Base-by-base conservation (phyloP, 2,113 vertebrate genomes). In the Serilophus lunatus region DNA sequence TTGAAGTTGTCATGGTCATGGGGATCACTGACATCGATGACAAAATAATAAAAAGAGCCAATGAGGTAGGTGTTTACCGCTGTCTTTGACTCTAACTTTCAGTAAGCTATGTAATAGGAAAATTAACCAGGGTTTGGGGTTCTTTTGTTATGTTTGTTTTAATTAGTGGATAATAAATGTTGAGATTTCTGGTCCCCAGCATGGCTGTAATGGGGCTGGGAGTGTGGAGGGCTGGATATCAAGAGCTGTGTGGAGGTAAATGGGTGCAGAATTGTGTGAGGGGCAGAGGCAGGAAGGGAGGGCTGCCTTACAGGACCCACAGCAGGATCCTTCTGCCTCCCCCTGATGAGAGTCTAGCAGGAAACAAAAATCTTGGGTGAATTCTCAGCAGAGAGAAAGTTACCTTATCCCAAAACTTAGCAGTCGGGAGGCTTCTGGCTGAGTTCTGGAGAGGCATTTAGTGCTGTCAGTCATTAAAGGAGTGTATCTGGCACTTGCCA, bases 1-100 rank as follows among this genome's bases (percentile, higher is more conserved):
- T 98, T 96, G 98, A 98, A 22, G 96, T 99, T 13, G 69, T 99
- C 95, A 99, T 99, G 86, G 99, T 98, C 49, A 99, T 99, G 99
- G 99, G 99, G 19, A 98, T 99, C 89, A 99, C 99, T 5, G 99
- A 99, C 75, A 98, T 99, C 56, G 99, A 99, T 78, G 99, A 99
- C 88, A 99, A 99, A 94, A 99, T 99, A 49, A 99, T 99, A 95
- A 98, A 85, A 63, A 99, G 98, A 94, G 97, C 99, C 54, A 91
- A 44, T 42, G 98, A 99, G 98, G 99, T 99, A 94, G 78, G 84
- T 69, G 4, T 51, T 29, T 75, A 25, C n/a, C 88, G 60, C 28
- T 31, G 42, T 45, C 31, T 79, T 86, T 72, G 38, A 61, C 12
- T n/a, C 50, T 81, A 78, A 22, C 8, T 59, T 92, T 40, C 25